These are phyloP conservation scores for Agrochola macilenta DNA, from an alignment of 2,888 invertebrate species.

Conservation along the genomic window DNA sequence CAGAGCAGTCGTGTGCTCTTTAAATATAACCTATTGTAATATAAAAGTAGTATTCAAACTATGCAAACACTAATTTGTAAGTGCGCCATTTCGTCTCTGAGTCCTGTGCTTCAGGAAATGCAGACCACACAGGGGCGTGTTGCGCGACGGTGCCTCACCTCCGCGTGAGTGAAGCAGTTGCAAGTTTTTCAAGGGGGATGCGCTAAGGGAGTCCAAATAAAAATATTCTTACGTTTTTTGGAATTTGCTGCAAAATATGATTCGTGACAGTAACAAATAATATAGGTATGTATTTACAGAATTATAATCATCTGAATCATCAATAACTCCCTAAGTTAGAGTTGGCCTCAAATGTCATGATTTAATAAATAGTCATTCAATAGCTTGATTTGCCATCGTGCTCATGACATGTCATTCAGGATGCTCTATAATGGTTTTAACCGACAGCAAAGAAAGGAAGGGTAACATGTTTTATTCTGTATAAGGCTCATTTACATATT, in stretches of 20 bases:
- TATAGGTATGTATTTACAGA: neutral
- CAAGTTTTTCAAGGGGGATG: neutral
- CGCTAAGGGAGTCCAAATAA: neutral
- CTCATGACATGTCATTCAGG: neutral
- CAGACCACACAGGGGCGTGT: no score
- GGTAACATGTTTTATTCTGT: no score
- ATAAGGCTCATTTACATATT: no score
- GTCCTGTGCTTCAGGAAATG: neutral
- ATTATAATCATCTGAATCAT: neutral
- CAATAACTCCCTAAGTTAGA: neutral
- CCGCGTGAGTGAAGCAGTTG: neutral
- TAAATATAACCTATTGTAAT: neutral
- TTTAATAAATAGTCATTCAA: neutral
- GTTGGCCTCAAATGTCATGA: neutral
- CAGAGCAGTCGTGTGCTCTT: neutral
- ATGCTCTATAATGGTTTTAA: neutral
- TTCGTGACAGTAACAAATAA: neutral
- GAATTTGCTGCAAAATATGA: neutral
- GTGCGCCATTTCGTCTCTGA: neutral
- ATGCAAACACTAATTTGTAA: neutral
- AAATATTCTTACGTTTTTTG: neutral
- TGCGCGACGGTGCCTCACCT: neutral
- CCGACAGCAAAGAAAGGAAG: no score
- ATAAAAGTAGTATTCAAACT: neutral
- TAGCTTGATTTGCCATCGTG: neutral